Evolutionary conservation across 2,113 vertebrate species (phyloP), one percentile per base, ranked within the genome.

Genomic region (Bufo bufo): DNA sequence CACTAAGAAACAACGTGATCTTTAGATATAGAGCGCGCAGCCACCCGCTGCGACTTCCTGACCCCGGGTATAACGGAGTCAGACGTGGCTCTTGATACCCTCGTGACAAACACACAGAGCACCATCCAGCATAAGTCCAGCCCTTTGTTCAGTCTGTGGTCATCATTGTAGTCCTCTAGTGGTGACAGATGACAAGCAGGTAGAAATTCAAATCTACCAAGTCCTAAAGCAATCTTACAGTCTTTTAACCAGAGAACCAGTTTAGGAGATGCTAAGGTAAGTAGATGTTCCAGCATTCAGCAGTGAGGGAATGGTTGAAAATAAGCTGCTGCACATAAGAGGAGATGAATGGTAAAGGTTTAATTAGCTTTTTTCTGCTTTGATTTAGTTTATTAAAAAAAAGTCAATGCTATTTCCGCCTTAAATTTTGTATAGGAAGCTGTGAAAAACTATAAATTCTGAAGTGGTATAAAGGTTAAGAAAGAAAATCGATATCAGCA

Each of bases 321-420:
- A 74, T 72, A 43, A 50, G 6, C 17, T 49, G 13, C 72, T 10
- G 6, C 45, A 50, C 50, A 50, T 43, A 43, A 43, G 16, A 75
- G 43, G 13, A 17, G 71, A 75, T 50, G 47, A 47, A 47, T 8
- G 4, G 45, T 47, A 75, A 50, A 75, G 72, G 72, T 49, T 75
- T 75, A 75, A 75, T 74, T 50, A 75, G 72, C 12, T 75, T 75
- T 74, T 49, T 75, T 75, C 72, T 75, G 20, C 72, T 75, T 50
- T 75, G 47, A 75, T 75, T 45, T 49, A 75, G 72, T 75, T 50
- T 49, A 75, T 0, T 6, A 74, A 47, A 72, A 72, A 61, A 65
- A 65, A n/a, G 14, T 75, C 16, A 75, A 75, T 75, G 72, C 20
- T 75, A 75, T 50, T 50, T 75, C 72, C 72, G 16, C 20, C 45